Evolutionary conservation across 2,113 vertebrate species (phyloP).

Genomic region (Tursiops truncatus): DNA sequence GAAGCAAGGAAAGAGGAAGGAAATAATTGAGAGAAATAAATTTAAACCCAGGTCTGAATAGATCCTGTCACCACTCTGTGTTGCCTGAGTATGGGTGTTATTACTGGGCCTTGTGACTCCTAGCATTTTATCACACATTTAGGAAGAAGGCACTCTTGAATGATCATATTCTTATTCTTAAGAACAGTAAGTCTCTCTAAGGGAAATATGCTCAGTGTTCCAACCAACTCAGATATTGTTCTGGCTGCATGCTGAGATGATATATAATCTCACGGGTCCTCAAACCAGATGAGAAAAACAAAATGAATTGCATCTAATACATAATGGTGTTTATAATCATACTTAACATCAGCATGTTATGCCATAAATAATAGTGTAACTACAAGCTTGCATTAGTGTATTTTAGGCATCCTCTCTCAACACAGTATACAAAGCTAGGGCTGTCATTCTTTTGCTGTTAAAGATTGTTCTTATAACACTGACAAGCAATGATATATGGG

Average conservation of each 20-base stretch:
- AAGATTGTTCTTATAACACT: constrained; percentile 6
- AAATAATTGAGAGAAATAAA: neutral
- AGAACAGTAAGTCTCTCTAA: neutral
- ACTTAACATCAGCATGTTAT: constrained; percentile 51
- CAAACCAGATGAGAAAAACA: constrained; percentile 8
- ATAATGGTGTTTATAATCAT: constrained; percentile 54
- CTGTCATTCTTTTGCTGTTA: constrained; percentile 22
- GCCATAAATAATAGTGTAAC: constrained; percentile 52
- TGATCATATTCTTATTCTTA: neutral
- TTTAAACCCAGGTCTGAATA: neutral
- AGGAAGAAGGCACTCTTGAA: neutral
- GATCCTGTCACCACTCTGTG: neutral
- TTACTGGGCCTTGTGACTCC: neutral
- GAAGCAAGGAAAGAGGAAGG: fast-evolving
- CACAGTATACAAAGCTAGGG: neutral
- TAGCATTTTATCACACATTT: neutral
- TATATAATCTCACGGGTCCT: constrained; percentile 23
- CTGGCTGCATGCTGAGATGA: constrained; percentile 29
- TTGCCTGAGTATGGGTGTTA: neutral
- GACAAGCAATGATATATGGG: constrained; percentile 10
- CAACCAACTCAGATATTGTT: neutral
- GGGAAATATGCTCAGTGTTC: neutral
- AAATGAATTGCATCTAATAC: constrained; percentile 61
- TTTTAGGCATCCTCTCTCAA: constrained; percentile 28
- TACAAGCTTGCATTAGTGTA: constrained; percentile 51